Evolutionary conservation across 2,888 invertebrate species (phyloP).

Genomic region (Latheticus oryzae): DNA sequence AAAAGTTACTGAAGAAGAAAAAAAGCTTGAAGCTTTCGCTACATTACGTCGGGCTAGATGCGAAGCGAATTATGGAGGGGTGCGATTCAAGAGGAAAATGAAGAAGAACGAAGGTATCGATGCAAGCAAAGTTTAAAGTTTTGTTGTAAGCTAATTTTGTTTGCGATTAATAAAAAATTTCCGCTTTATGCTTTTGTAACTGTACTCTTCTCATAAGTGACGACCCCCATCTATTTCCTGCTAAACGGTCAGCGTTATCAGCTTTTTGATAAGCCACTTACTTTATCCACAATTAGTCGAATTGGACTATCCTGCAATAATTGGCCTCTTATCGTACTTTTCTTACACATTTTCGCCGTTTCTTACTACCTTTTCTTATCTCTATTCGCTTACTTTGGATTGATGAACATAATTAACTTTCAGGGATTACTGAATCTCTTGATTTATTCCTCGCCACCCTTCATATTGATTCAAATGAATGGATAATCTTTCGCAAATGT

Average conservation of each 20-base stretch:
- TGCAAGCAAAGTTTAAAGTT: neutral
- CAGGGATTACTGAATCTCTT: neutral
- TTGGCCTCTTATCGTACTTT: conserved; percentile 47
- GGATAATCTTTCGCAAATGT: conserved; percentile 8
- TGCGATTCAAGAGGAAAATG: conserved; percentile 32
- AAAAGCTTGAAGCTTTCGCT: conserved; percentile 87
- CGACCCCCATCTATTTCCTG: conserved; percentile 40
- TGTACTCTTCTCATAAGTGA: conserved; percentile 28
- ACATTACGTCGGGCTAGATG: conserved; percentile 77
- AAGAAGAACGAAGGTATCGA: conserved; percentile 21
- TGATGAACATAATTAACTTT: conserved; percentile 37
- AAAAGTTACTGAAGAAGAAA: conserved; percentile 83
- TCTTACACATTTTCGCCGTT: conserved; percentile 44
- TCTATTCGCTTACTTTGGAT: conserved; percentile 25
- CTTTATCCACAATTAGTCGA: conserved; percentile 41
- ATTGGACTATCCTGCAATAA: conserved; percentile 43
- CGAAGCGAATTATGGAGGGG: conserved; percentile 33
- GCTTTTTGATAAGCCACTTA: conserved; percentile 33
- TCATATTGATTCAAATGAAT: conserved; percentile 1
- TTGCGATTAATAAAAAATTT: conserved; percentile 11
- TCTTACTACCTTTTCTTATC: conserved; percentile 48
- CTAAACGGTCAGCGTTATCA: conserved; percentile 38
- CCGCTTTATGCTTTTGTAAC: conserved; percentile 29
- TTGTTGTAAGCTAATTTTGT: conserved; percentile 2
- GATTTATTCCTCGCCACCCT: neutral